Evolutionary conservation across 2,797 vertebrate genomes (phyloP).

Genomic region (Steatocranus sp.): DNA sequence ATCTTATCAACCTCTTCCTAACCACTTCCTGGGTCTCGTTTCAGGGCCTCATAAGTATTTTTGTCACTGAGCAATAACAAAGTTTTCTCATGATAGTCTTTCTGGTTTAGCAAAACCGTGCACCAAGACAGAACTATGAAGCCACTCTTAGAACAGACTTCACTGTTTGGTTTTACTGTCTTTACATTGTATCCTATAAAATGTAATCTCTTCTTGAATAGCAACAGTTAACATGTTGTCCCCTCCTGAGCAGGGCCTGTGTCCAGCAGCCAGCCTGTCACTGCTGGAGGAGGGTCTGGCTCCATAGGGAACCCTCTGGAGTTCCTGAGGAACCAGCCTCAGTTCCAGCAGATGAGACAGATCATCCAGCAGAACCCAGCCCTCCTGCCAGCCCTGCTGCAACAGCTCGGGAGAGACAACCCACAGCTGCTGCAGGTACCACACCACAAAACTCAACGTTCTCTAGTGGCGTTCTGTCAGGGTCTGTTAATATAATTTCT

Average conservation of each 20-base stretch:
- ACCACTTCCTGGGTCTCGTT: not conserved
- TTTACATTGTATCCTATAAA: not conserved
- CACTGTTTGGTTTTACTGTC: not conserved
- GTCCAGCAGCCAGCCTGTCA: slow-evolving; percentile 26
- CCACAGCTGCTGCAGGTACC: slow-evolving; percentile 77
- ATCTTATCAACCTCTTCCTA: not conserved
- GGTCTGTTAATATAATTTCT: not conserved
- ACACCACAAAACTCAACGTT: not conserved
- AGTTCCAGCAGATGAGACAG: slow-evolving; percentile 82
- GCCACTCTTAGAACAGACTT: not conserved
- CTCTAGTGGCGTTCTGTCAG: not conserved
- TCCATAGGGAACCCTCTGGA: slow-evolving; percentile 71
- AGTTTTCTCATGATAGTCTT: not conserved
- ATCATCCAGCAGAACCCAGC: slow-evolving; percentile 81
- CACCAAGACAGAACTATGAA: not conserved
- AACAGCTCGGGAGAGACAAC: slow-evolving; percentile 79
- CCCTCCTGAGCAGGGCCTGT: slow-evolving; percentile 15
- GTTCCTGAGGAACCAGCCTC: slow-evolving; percentile 79
- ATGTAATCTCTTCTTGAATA: not conserved
- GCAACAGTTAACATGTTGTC: not conserved
- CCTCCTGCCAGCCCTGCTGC: slow-evolving; percentile 74
- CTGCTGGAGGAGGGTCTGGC: slow-evolving; percentile 10
- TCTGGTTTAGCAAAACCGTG: not conserved
- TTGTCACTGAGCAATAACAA: not conserved
- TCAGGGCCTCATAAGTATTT: not conserved